phyloP scores from a whole-genome alignment of 2,113 vertebrate species.

The Andinoacara biseriatus region DNA sequence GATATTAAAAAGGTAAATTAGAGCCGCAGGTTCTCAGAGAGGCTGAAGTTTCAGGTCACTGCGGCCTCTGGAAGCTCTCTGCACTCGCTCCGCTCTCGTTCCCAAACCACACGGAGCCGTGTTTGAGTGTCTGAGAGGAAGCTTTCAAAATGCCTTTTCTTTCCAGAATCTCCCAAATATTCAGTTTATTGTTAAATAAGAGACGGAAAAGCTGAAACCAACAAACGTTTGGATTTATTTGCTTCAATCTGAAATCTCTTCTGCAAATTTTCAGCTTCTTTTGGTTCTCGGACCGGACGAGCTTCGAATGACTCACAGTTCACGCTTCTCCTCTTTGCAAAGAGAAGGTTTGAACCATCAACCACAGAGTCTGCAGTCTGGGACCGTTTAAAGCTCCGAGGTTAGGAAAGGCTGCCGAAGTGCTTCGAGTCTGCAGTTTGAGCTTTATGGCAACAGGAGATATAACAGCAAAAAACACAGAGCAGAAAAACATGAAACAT shows the following conservation, averaged over 20 bases:
- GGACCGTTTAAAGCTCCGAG: background rate
- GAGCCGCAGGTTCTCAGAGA: too few species aligned
- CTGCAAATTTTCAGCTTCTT: background rate
- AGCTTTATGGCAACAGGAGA: background rate
- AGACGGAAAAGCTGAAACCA: background rate
- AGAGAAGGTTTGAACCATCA: background rate
- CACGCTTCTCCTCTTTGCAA: background rate
- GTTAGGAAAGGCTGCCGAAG: background rate
- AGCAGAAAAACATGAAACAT: background rate
- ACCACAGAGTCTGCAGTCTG: background rate
- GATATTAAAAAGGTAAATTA: background rate
- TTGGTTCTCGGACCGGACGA: background rate
- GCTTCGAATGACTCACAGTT: background rate
- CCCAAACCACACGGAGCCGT: background rate
- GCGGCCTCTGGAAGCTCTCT: background rate
- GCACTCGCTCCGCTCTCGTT: background rate
- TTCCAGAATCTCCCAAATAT: rapidly evolving
- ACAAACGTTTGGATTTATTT: rapidly evolving
- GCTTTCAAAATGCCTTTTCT: background rate
- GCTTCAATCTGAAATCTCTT: background rate
- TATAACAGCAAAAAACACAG: too few species aligned
- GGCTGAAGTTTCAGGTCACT: background rate
- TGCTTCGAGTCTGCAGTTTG: rapidly evolving
- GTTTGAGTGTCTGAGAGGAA: background rate
- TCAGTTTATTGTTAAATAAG: background rate